Evolutionary conservation across 2,113 vertebrate genomes (phyloP).

Genomic region (Poicephalus gulielmi): DNA sequence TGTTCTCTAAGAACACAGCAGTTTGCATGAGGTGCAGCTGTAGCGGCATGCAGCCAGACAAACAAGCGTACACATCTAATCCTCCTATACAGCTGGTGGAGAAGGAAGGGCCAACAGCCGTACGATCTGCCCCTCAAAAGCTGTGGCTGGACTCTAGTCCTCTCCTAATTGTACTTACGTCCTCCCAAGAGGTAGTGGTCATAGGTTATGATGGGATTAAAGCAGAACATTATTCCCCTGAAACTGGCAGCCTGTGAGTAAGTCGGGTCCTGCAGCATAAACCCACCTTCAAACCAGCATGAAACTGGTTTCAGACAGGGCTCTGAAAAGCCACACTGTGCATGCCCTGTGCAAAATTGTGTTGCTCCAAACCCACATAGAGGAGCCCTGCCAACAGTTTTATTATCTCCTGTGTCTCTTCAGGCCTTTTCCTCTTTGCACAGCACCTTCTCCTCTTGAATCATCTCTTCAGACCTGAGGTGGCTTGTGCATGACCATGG

Average conservation of each 20-base stretch:
- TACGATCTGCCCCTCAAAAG: background rate
- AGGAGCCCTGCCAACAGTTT: background rate
- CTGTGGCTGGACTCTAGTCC: accelerated
- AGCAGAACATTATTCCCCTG: background rate
- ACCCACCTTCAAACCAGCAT: background rate
- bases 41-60: no score
- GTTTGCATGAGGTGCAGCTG: background rate
- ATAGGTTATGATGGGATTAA: accelerated
- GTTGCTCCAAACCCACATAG: background rate
- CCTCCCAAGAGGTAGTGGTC: accelerated
- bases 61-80: no score
- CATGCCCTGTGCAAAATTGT: accelerated
- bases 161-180: background rate
- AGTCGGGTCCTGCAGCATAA: background rate
- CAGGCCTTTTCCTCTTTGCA: background rate
- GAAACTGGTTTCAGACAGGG: accelerated
- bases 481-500: background rate
- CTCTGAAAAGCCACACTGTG: accelerated
- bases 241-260: no score
- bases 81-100: background rate
- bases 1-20: background rate
- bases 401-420: background rate
- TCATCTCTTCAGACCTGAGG: accelerated
- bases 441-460: background rate
- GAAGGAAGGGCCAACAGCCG: no score